These are phyloP conservation scores for Parnassius orleans DNA, from an alignment of 2,888 invertebrate species.

Conservation along the genomic window DNA sequence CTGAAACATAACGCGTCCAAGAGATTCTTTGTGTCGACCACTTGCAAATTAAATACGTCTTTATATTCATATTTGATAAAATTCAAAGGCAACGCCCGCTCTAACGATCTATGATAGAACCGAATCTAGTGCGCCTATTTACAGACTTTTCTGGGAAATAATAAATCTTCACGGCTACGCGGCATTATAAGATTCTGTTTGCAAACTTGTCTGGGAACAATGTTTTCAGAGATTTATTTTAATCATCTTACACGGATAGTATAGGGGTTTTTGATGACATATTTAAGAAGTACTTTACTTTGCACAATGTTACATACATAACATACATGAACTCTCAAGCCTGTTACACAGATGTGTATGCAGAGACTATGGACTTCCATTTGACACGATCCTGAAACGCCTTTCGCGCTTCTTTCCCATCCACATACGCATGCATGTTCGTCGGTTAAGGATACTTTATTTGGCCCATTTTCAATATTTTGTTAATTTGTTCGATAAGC, in stretches of 20 bases:
- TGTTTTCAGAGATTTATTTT: slow-evolving; percentile 8
- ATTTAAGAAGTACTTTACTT: neutral
- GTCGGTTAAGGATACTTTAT: too few relatives aligned
- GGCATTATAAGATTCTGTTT: slow-evolving; percentile 22
- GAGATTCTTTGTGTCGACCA: neutral
- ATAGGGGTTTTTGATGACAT: neutral
- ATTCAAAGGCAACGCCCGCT: neutral
- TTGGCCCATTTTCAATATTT: too few relatives aligned
- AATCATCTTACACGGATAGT: too few relatives aligned
- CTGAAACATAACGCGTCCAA: neutral
- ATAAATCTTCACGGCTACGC: slow-evolving; percentile 13
- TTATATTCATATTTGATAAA: neutral
- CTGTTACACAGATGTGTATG: too few relatives aligned
- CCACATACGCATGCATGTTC: too few relatives aligned
- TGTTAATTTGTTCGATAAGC: too few relatives aligned
- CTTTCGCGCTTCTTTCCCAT: too few relatives aligned
- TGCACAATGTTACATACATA: too few relatives aligned
- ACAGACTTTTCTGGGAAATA: slow-evolving; percentile 16
- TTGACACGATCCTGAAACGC: too few relatives aligned
- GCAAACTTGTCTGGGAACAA: slow-evolving; percentile 12
- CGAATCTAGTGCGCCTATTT: slow-evolving; percentile 18
- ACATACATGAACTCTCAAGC: too few relatives aligned
- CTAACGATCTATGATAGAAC: neutral
- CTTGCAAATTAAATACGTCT: slow-evolving; percentile 1
- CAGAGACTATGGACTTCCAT: too few relatives aligned